Conservation (phyloP, 2,113 vertebrate species). For the Erpornis zantholeuca region DNA sequence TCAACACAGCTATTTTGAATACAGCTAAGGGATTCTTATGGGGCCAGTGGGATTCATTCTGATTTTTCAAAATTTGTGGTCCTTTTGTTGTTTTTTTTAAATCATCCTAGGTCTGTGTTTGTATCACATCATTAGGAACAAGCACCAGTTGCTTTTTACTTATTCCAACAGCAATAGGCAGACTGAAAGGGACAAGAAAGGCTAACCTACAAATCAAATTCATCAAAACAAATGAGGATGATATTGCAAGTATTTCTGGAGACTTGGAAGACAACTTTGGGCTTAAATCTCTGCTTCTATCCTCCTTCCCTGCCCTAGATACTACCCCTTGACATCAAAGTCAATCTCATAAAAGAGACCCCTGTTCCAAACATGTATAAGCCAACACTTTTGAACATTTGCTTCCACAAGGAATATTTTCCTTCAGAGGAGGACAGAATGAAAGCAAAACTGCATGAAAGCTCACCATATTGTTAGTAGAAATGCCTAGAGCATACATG, state of each 20-base stretch:
- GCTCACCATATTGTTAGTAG: background rate
- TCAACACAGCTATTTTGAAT: background rate
- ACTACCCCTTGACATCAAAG: background rate
- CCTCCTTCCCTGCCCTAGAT: background rate
- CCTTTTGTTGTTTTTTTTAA: background rate
- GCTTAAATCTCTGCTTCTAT: background rate
- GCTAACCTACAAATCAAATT: background rate
- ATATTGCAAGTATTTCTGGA: background rate
- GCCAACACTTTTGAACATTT: background rate
- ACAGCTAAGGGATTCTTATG: background rate
- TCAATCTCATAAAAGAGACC: background rate
- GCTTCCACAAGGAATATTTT: background rate
- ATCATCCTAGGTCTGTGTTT: background rate
- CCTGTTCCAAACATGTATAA: background rate
- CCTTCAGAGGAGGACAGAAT: background rate
- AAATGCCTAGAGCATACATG: background rate
- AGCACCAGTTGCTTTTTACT: background rate
- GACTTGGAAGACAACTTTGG: background rate
- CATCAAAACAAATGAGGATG: background rate
- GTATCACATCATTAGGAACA: background rate
- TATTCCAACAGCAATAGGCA: background rate
- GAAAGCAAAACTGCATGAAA: background rate
- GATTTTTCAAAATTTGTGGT: background rate
- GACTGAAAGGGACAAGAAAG: background rate
- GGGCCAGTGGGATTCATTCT: background rate